Conservation (phyloP, 2,113 vertebrate genomes). For the cattle (Bos taurus) region ARS-UCD2.0 NC_037334.1:6041001-6041500, state of each 20-base stretch:
- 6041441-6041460: not conserved
- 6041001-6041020: not conserved
- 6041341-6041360: not conserved
- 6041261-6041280: not conserved
- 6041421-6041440: not conserved
- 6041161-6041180: not conserved
- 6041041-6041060: not conserved
- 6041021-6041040: rapidly evolving
- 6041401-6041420: not conserved
- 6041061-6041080: not conserved
- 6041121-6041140: not conserved
- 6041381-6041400: not conserved
- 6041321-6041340: not conserved
- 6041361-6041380: not conserved
- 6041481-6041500: not conserved
- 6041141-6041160: not conserved
- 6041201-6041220: not conserved
- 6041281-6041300: not conserved
- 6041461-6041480: rapidly evolving
- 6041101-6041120: not conserved
- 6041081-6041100: not conserved
- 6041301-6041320: not conserved
- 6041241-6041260: not conserved
- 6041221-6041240: not conserved
- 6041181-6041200: not conserved